Base-by-base conservation (phyloP, 2,888 invertebrate species). In the Marasmarcha lunaedactyla region DNA sequence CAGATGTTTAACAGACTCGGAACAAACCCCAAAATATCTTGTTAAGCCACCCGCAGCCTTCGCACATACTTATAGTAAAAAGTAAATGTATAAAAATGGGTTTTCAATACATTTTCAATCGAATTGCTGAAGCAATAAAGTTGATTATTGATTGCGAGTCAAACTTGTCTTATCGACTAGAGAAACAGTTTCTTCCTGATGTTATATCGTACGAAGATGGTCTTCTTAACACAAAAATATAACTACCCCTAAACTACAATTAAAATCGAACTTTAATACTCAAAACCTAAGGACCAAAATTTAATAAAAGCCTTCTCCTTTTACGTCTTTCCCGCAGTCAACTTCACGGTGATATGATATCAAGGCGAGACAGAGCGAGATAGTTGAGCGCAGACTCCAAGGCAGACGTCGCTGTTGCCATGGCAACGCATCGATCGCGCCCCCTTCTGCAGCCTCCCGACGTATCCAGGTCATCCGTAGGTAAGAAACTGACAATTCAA, bases 301-400 rank as follows among this genome's bases (percentile, higher is more conserved):
- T 5, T 1, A 0, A 10, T 11, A 13, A 12, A 12, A 1, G 7
- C 1, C 10, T 14, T 2, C 13, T 39, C 45, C 44, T 10, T 30
- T 53, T 60, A 45, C 35, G 49, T 40, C 55, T 37, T 62, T 67
- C 56, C 49, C 43, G n/a, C 45, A 35, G 27, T 46, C 38, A 44
- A 46, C 40, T 42, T 43, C 48, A 63, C 30, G 74, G 73, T 78
- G 81, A 81, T 81, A 83, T 81, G 79, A 83, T 81, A 83, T 73
- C 76, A 71, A 72, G 77, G 73, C 81, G 79, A 83, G 81, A 83
- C 71, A 79, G 81, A 83, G 66, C 78, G 77, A 69, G 83, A 81
- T 68, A 81, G 81, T 78, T 78, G 72, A 72, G 76, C 72, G 76
- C 81, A 79, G 78, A 69, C 77, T 79, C 70, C 79, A 79, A 78